A percentile compares a stretch with the other conserved stretches of the same genome.
These are phyloP conservation scores for Hermodice carunculata DNA, from an alignment of 2,888 invertebrate species.

Conservation along the genomic window DNA sequence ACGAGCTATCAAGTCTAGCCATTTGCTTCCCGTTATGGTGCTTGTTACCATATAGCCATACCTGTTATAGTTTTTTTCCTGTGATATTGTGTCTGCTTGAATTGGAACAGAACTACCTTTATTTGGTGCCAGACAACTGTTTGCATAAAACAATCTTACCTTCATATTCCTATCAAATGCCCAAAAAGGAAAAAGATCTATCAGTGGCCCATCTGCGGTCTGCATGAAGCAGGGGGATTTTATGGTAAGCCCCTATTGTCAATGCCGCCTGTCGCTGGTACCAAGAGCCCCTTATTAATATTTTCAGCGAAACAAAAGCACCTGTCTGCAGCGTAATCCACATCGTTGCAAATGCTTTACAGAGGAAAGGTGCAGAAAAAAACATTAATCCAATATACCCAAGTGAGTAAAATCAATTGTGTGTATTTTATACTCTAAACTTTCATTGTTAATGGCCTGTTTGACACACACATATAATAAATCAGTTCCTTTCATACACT, in stretches of 20 bases:
- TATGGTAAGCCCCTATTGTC: slow-evolving; percentile 7
- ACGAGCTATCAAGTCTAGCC: background rate
- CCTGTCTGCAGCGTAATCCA: too few relatives aligned
- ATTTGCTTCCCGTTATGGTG: background rate
- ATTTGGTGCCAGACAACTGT: background rate
- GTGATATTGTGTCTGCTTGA: background rate
- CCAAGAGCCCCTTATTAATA: too few relatives aligned
- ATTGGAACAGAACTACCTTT: background rate
- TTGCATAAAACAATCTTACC: background rate
- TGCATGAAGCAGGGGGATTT: background rate
- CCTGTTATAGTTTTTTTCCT: background rate
- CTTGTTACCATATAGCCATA: background rate
- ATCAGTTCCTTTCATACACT: too few relatives aligned
- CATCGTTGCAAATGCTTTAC: too few relatives aligned
- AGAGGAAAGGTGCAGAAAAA: too few relatives aligned
- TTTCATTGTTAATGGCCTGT: too few relatives aligned
- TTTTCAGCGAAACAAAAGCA: too few relatives aligned
- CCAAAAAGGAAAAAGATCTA: slow-evolving; percentile 1
- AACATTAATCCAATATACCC: too few relatives aligned
- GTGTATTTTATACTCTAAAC: too few relatives aligned
- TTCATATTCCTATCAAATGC: slow-evolving; percentile 3
- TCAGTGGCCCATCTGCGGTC: slow-evolving; percentile 10
- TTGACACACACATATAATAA: too few relatives aligned
- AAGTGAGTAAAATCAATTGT: too few relatives aligned
- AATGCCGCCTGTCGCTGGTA: too few relatives aligned